Evolutionary conservation across 2,888 invertebrate genomes (phyloP).

Genomic region (Mantis religiosa): DNA sequence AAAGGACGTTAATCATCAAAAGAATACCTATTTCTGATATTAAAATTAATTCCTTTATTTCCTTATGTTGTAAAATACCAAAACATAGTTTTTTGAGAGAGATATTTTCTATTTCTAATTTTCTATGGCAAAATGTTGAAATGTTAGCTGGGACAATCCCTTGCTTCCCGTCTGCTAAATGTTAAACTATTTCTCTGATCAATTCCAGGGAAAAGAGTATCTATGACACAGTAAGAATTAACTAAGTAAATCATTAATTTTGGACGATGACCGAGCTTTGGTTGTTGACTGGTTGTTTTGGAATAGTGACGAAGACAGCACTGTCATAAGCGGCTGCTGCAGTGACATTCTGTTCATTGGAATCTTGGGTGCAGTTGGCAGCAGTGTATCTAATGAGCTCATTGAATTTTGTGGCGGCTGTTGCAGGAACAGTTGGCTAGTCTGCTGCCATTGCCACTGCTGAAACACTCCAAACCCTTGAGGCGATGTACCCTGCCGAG

Average conservation of each 20-base stretch:
- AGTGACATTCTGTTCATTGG: conserved; percentile 32
- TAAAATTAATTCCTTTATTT: too few species aligned
- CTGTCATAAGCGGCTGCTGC: conserved; percentile 18
- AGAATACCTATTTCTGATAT: too few species aligned
- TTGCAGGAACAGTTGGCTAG: background rate
- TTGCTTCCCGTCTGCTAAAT: too few species aligned
- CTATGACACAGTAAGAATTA: too few species aligned
- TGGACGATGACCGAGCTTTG: conserved; percentile 36
- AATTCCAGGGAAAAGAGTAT: too few species aligned
- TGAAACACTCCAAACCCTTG: conserved; percentile 28
- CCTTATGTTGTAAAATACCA: too few species aligned
- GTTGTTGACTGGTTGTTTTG: conserved; percentile 33
- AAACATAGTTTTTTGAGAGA: too few species aligned
- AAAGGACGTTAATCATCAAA: too few species aligned
- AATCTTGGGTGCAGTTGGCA: conserved; percentile 39
- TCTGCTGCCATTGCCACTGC: conserved; percentile 21
- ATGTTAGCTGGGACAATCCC: too few species aligned
- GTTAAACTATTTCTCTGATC: too few species aligned
- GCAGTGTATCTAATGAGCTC: conserved; percentile 55
- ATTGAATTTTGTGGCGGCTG: background rate
- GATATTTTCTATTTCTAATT: too few species aligned
- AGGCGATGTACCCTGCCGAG: background rate
- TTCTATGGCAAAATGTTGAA: too few species aligned
- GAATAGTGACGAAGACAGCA: background rate
- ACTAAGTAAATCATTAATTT: conserved; percentile 41